phyloP scores from a whole-genome alignment of 2,797 vertebrate species.

The Tenualosa thibaudeaui region DNA sequence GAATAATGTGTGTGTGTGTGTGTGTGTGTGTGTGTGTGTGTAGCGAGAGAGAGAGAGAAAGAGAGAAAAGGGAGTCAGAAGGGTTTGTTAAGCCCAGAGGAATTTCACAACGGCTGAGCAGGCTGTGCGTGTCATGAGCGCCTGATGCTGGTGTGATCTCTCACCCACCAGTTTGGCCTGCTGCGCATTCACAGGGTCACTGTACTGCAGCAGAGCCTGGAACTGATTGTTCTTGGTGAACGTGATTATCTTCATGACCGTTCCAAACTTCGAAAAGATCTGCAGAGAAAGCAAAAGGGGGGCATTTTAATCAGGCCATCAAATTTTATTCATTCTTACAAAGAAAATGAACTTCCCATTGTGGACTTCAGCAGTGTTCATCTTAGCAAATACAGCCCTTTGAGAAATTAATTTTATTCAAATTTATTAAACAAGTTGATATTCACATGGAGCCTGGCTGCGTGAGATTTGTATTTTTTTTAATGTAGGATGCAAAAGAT shows the following conservation, averaged over 20 bases:
- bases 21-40: no score
- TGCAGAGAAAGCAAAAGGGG: constrained; percentile 63
- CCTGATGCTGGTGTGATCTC: neutral
- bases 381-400: neutral
- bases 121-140: neutral
- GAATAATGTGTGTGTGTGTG: neutral
- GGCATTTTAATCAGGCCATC: neutral
- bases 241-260: constrained; percentile 98
- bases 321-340: neutral
- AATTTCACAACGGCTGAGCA: constrained; percentile 16
- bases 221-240: constrained; percentile 99
- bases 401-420: neutral
- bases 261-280: constrained; percentile 99
- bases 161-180: constrained; percentile 92
- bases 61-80: neutral
- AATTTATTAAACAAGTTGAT: no score
- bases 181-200: constrained; percentile 90
- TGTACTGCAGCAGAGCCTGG: constrained; percentile 95
- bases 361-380: neutral
- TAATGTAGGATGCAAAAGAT: no score
- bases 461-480: no score
- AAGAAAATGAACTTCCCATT: neutral
- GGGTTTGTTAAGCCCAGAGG: constrained; percentile 1
- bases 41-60: neutral
- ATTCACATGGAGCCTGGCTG: no score